phyloP scores from a whole-genome alignment of 1,140 invertebrate genomes.

The Lepidurus couesii region DNA sequence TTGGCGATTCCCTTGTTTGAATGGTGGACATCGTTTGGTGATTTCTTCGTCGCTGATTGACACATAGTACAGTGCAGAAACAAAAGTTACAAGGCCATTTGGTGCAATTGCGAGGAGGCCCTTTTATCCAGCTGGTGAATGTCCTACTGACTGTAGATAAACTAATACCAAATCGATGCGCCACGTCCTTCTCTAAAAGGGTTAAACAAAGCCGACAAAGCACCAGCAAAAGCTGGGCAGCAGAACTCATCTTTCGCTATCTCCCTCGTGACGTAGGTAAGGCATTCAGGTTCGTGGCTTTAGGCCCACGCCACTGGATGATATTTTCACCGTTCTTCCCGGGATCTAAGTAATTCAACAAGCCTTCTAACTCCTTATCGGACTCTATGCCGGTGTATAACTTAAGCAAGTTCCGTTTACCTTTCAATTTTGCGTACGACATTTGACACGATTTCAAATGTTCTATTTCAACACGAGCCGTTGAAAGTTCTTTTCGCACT shows the following conservation, averaged over 20 bases:
- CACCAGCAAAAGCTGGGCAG: constrained; percentile 25
- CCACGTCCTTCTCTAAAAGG: constrained; percentile 15
- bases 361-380: not conserved
- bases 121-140: constrained; percentile 28
- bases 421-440: not conserved
- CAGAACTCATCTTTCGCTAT: not conserved
- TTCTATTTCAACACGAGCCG: not conserved
- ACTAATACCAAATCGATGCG: constrained; percentile 24
- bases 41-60: constrained; percentile 24
- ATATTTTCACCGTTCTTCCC: constrained; percentile 20
- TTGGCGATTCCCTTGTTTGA: constrained; percentile 24
- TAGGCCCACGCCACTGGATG: not conserved
- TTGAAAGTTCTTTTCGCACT: not conserved
- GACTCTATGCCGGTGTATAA: not conserved
- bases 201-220: constrained; percentile 22
- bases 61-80: constrained; percentile 6
- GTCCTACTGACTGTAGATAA: constrained; percentile 24
- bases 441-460: not conserved
- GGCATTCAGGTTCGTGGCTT: not conserved
- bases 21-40: constrained; percentile 16
- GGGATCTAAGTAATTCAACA: constrained; percentile 26
- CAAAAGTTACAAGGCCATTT: constrained; percentile 25
- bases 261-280: constrained; percentile 5
- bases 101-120: constrained; percentile 12
- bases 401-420: not conserved